Evolutionary conservation across 2,888 invertebrate species (phyloP).

Genomic region (Stenolophus ochropezus): DNA sequence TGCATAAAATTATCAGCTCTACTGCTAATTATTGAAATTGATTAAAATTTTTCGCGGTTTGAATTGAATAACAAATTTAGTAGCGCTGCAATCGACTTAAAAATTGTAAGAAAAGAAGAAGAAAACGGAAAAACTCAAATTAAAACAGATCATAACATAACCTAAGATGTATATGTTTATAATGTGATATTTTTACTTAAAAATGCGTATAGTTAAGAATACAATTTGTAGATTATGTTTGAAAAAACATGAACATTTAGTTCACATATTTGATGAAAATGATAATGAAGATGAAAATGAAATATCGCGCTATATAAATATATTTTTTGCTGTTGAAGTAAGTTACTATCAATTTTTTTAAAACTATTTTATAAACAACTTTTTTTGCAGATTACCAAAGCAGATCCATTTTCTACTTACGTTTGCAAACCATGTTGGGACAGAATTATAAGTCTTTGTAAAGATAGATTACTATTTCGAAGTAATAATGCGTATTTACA

Average conservation of each 20-base stretch:
- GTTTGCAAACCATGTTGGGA: constrained; percentile 46
- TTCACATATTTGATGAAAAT: constrained; percentile 25
- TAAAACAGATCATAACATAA: too few species aligned
- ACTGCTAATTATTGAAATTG: too few species aligned
- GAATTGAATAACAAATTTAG: too few species aligned
- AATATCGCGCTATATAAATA: constrained; percentile 44
- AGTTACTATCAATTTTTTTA: background rate
- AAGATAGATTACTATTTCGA: constrained; percentile 22
- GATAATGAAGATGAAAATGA: background rate
- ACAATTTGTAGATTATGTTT: constrained; percentile 48
- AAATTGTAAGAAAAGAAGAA: background rate
- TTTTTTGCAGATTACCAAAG: constrained; percentile 38
- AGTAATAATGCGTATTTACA: constrained; percentile 29
- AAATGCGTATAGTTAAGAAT: background rate
- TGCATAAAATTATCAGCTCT: too few species aligned
- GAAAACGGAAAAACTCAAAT: too few species aligned
- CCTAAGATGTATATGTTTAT: background rate
- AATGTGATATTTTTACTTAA: background rate
- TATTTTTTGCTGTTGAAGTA: constrained; percentile 50
- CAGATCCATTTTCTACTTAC: constrained; percentile 38
- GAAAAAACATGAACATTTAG: constrained; percentile 11
- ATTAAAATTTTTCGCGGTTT: too few species aligned
- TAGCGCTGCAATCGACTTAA: too few species aligned
- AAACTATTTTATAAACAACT: background rate
- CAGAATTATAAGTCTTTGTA: background rate